Evolutionary conservation across 2,888 invertebrate genomes (phyloP), one percentile per base, ranked within the genome.

Genomic region (Scaeva pyrastri): DNA sequence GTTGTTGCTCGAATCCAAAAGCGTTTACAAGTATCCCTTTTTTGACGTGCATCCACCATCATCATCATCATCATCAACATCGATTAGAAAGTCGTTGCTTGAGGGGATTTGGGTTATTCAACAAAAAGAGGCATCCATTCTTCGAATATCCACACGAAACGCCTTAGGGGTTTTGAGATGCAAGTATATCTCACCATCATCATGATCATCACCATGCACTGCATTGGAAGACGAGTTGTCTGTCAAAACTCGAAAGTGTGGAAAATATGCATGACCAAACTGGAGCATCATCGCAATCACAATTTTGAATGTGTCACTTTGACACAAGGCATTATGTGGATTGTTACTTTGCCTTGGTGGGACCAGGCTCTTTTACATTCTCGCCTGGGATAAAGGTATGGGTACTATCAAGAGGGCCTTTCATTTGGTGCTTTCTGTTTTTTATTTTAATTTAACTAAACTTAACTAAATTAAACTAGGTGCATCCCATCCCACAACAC

Each of bases 81-180:
- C 60, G 60, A 60, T 60, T 60, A 60, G 60, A 60, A 23, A 41
- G 14, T 60, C 41, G 21, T 60, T 60, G 23, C 23, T 4, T n/a
- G 23, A 23, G 41, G 41, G 41, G 19, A n/a, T 41, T 43, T 14
- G 6, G 21, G 10, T 26, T 62, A n/a, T 23, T 4, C 56, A 56
- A 56, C 10, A 31, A 55, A 31, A 55, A 23, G 14, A 19, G 7
- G 19, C 21, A 23, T 21, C 10, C 1, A 21, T 41, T 23, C 56
- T 16, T 58, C 3, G 3, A 0, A 55, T 6, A 58, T 2, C 1
- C 12, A 26, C 36, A 19, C 19, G 23, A 8, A 62, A 1, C 16
- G 16, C 62, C 26, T 43, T 10, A 26, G 23, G 26, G 7, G 8
- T 1, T 3, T 43, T n/a, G 19, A 23, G 62, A 43, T 43, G 8